Evolutionary conservation across 2,888 invertebrate genomes (phyloP), one percentile per base, ranked within the genome.

Genomic region (Drosophila multiciliata): DNA sequence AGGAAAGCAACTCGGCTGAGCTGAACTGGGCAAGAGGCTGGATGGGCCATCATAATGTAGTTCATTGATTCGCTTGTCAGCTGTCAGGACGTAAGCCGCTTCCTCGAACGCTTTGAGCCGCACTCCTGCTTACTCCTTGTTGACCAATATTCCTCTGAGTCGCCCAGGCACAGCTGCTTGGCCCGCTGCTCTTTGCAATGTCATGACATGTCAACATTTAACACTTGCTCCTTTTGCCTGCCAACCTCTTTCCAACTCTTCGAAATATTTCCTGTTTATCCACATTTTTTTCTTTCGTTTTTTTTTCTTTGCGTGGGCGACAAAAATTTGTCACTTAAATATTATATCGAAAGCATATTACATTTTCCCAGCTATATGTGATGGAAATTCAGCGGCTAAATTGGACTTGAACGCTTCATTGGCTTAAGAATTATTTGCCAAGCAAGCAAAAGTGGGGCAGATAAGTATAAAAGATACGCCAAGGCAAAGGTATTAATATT

Each of bases 161-260:
- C 60, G 50, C 49, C 65, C 59, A 50, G 69, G 58, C 78, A 62
- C 74, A 74, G 64, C 69, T 75, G 82, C 71, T 69, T 71, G 68
- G 65, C 63, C 67, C 55, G 48, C 64, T 61, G 75, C 85, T 87
- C 89, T 73, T 70, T 87, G 87, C 82, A 80, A 87, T 86, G 89
- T 84, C 86, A 89, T 82, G 86, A 84, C 89, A 89, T 87, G 89
- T 87, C 85, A 87, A 89, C 89, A 84, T 87, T 87, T 87, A 87
- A 89, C 86, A 87, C 86, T 87, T 87, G 87, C 89, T 87, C 89
- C 73, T 79, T 84, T 80, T 72, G 75, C 75, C 73, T 74, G 73
- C 58, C 72, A 59, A 54, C 60, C 66, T 61, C 52, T 57, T 72
- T 55, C 57, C 53, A 48, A 29, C 38, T 52, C 59, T 70, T 66